A percentile compares a stretch with the other conserved stretches of the same genome.
These are phyloP conservation scores for Catharus ustulatus DNA, from an alignment of 2,797 vertebrate genomes.

Conservation along the genomic window DNA sequence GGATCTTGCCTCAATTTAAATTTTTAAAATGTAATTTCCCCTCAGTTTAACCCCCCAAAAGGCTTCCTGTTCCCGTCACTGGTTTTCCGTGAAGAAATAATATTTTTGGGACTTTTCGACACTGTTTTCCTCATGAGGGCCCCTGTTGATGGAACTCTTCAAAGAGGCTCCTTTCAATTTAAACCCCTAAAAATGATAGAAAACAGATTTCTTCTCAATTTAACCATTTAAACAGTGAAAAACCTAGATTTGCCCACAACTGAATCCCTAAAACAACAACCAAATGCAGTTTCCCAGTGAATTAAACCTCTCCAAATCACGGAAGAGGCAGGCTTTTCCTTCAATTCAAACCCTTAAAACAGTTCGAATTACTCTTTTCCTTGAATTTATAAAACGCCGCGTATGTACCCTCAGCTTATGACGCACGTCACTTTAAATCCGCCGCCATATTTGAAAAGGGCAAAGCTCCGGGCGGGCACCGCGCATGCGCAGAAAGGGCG, in stretches of 20 bases:
- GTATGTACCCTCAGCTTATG: too few species aligned
- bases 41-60: neutral
- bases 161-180: neutral
- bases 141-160: too few species aligned
- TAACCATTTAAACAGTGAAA: accelerated
- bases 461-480: neutral
- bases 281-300: accelerated
- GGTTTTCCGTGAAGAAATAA: neutral
- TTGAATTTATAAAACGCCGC: too few species aligned
- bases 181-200: neutral
- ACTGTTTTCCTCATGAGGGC: accelerated
- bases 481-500: too few species aligned
- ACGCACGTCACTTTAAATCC: too few species aligned
- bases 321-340: accelerated
- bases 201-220: too few species aligned
- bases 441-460: neutral
- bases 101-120: neutral
- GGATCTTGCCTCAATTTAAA: neutral
- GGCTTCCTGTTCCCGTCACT: neutral
- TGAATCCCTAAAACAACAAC: neutral
- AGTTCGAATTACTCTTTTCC: accelerated
- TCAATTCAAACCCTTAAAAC: accelerated
- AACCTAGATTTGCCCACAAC: accelerated
- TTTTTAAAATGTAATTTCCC: neutral
- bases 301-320: too few species aligned